Conservation (phyloP, 2,888 invertebrate genomes). For the Sericinus montela region DNA sequence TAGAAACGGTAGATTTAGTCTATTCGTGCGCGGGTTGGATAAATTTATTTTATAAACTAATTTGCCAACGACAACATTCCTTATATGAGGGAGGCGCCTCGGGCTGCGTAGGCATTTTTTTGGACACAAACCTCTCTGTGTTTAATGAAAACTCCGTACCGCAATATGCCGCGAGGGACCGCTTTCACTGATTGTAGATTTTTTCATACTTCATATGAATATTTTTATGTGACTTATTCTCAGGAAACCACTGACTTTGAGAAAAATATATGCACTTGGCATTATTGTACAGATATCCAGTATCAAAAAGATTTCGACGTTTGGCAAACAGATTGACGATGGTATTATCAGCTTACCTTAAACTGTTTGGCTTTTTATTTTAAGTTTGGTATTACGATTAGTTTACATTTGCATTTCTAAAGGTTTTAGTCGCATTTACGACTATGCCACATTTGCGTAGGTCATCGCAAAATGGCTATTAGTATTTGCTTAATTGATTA, state of each 20-base stretch:
- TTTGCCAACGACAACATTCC: conserved; percentile 72
- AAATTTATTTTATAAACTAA: conserved; percentile 72
- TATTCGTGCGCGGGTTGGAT: conserved; percentile 41
- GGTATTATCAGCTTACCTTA: no score
- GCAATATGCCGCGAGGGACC: conserved; percentile 67
- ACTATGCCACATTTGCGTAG: no score
- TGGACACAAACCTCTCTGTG: conserved; percentile 59
- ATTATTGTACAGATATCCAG: no score
- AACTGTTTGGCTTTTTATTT: no score
- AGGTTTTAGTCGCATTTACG: no score
- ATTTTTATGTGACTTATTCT: conserved; percentile 42
- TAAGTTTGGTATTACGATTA: no score
- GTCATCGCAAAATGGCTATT: no score
- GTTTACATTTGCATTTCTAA: no score
- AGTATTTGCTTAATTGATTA: no score
- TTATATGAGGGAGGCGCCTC: conserved; percentile 58
- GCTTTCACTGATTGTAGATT: conserved; percentile 68
- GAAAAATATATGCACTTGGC: conserved; percentile 2
- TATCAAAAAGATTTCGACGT: no score
- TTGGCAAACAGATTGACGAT: no score
- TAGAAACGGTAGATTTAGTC: conserved; percentile 37
- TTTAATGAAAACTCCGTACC: conserved; percentile 76
- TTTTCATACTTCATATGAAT: conserved; percentile 63
- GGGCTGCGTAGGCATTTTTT: conserved; percentile 62
- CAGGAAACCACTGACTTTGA: conserved; percentile 28